Evolutionary conservation across 1,140 invertebrate genomes (phyloP).

Genomic region (Listronotus bonariensis): DNA sequence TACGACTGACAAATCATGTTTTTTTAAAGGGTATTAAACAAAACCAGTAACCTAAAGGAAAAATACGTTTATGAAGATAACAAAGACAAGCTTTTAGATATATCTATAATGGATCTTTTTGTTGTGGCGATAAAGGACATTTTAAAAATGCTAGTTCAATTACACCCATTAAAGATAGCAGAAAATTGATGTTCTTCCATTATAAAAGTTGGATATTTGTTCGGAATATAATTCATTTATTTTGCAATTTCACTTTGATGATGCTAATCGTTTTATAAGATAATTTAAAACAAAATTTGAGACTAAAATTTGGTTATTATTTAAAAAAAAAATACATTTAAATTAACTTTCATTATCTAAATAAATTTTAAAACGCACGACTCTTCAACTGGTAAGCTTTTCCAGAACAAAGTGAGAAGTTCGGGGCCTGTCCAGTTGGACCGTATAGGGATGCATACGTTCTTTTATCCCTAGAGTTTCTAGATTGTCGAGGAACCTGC

Average conservation of each 20-base stretch:
- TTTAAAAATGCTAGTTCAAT: slow-evolving; percentile 25
- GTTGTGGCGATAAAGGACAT: slow-evolving; percentile 23
- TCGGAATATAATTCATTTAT: not conserved
- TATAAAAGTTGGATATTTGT: slow-evolving; percentile 7
- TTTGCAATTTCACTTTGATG: not conserved
- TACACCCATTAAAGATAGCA: slow-evolving; percentile 23
- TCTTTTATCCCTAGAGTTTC: too few species aligned
- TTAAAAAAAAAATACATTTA: too few species aligned
- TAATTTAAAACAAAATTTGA: too few species aligned
- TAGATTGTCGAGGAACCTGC: too few species aligned
- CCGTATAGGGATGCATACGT: too few species aligned
- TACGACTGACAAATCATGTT: not conserved
- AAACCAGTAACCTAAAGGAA: not conserved
- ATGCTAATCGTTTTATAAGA: too few species aligned
- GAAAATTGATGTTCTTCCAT: slow-evolving; percentile 21
- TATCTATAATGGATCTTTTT: slow-evolving; percentile 29
- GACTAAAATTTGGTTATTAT: too few species aligned
- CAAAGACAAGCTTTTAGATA: slow-evolving; percentile 23
- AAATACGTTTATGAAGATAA: slow-evolving; percentile 14
- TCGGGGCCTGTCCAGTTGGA: too few species aligned
- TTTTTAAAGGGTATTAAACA: not conserved
- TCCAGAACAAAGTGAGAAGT: too few species aligned
- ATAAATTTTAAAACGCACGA: too few species aligned
- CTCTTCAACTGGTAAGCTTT: too few species aligned
- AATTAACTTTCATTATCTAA: too few species aligned